phyloP scores from a whole-genome alignment of 2,113 vertebrate genomes.

The Elachura formosa region DNA sequence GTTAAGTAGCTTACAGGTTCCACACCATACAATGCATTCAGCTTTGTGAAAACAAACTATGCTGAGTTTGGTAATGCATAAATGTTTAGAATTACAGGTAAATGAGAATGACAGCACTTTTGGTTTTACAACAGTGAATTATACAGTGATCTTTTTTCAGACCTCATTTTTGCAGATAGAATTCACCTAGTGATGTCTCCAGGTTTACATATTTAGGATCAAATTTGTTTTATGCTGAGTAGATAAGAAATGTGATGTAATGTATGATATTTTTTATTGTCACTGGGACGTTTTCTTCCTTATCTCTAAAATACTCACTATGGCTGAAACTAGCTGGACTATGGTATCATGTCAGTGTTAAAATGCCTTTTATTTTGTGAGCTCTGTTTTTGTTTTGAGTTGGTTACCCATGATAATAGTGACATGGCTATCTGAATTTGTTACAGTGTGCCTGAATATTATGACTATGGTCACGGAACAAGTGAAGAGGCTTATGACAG shows the following conservation, averaged over 20 bases:
- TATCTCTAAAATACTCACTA: neutral
- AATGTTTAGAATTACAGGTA: neutral
- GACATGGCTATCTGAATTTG: slow-evolving; percentile 66
- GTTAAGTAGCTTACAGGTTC: neutral
- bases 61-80: neutral
- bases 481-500: slow-evolving; percentile 90
- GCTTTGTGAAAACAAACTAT: neutral
- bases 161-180: neutral
- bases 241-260: neutral
- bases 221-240: neutral
- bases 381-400: neutral
- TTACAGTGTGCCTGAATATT: slow-evolving; percentile 92
- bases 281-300: neutral
- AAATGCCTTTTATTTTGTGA: neutral
- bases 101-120: neutral
- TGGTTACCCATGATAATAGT: neutral
- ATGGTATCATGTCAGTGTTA: neutral
- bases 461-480: slow-evolving; percentile 88
- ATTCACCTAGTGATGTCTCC: no score
- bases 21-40: neutral
- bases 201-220: neutral
- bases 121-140: neutral
- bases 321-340: neutral
- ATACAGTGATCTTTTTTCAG: neutral
- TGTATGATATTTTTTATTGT: neutral